Base-by-base conservation (phyloP, 2,113 vertebrate genomes). In the Lamprologus speciosus region DNA sequence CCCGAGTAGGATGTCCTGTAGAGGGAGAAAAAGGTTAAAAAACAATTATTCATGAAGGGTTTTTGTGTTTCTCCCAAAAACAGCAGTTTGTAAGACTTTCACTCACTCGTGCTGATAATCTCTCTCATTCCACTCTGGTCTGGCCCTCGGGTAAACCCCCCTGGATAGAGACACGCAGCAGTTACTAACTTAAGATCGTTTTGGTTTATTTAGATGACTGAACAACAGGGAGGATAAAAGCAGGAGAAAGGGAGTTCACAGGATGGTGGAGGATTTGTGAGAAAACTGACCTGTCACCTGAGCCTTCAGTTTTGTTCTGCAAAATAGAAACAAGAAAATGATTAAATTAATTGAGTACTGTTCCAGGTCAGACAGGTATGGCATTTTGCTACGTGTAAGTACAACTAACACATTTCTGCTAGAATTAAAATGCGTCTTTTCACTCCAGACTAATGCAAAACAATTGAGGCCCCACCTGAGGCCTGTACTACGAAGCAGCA, bases 231-330 rank as follows among this genome's bases (percentile, higher is more conserved):
- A 10, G 3, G 26, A n/a, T 50, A 19, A 28, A 37, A 58, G 31
- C 17, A 45, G 7, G 17, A 80, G 28, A 55, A 40, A 42, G 1
- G 31, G 47, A 33, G 45, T 78, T 31, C 17, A 78, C 23, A 7
- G 26, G 45, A 31, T 50, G 73, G 10, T 78, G 23, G 10, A n/a
- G 21, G 8, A 75, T 37, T 17, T 58, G 9, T 37, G 9, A 28
- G 26, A 68, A 11, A 80, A 88, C 93, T 26, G 51, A 95, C 95
- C 94, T 83, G 78, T 95, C 92, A 83, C 80, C 81, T 21, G 70
- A 16, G 8, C 4, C 5, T 0, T 93, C 88, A 45, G 23, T 86
- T 80, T 58, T 92, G 19, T 80, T 16, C 95, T 96, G 84, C 55
- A 88, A 81, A 57, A 28, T 19, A 4, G 16, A 42, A 90, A 88